Evolutionary conservation across 92 coral and sea anemone species (phyloP).

Genomic region (Isaurus tuberculatus): DNA sequence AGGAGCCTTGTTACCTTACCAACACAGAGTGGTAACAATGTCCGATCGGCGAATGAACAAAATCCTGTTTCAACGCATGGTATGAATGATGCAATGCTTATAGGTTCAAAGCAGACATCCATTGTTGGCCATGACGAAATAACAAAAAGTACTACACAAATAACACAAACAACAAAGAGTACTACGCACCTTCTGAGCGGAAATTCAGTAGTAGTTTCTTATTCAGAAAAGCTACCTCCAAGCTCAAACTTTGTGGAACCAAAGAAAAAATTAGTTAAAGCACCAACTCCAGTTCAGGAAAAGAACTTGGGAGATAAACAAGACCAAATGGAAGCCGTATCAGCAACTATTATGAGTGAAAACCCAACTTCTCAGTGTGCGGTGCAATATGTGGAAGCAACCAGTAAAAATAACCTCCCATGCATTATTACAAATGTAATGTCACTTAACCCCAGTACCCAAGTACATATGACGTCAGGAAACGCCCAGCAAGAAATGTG

Average conservation of each 20-base stretch:
- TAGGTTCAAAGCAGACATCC: not conserved
- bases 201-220: not conserved
- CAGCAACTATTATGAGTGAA: not conserved
- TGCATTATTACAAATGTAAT: constrained; percentile 37
- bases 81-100: not conserved
- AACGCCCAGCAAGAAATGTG: not conserved
- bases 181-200: not conserved
- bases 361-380: not conserved
- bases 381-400: not conserved
- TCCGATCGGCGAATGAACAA: not conserved
- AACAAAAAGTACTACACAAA: no score
- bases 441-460: constrained; percentile 15
- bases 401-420: constrained; percentile 11
- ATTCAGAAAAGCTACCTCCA: not conserved
- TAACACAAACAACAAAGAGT: no score
- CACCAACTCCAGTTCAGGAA: no score
- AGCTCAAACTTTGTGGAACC: not conserved
- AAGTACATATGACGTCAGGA: not conserved
- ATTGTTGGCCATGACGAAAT: not conserved
- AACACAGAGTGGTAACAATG: not conserved
- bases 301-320: not conserved
- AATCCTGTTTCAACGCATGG: not conserved
- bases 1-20: not conserved
- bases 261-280: not conserved
- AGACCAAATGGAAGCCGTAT: not conserved